These are phyloP conservation scores for Pituophis catenifer DNA, from an alignment of 2,113 vertebrate genomes.

Conservation along the genomic window DNA sequence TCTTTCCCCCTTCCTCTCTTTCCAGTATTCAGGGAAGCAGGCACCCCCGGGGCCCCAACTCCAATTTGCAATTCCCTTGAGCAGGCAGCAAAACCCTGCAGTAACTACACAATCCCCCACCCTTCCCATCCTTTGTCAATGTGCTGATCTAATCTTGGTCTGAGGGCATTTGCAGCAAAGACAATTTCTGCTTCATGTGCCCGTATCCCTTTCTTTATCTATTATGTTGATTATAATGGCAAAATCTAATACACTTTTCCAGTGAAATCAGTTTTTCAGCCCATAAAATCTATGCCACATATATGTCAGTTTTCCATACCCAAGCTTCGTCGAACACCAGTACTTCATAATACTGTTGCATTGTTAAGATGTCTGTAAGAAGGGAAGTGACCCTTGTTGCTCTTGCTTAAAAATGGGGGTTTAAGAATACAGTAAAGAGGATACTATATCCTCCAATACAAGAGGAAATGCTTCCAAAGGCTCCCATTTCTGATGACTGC, in stretches of 20 bases:
- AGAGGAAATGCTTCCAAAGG: not conserved
- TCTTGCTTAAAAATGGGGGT: not conserved
- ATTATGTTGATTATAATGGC: not conserved
- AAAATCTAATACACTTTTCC: not conserved
- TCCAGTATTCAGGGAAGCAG: not conserved
- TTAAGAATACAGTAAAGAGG: not conserved
- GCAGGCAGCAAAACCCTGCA: not conserved
- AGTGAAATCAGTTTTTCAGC: not conserved
- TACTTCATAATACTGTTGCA: constrained; percentile 33
- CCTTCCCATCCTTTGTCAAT: not conserved
- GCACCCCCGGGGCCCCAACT: not conserved
- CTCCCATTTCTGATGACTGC: not conserved
- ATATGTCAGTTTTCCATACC: constrained; percentile 30
- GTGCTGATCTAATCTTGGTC: constrained; percentile 14
- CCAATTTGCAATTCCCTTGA: constrained; percentile 22
- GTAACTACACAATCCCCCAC: not conserved
- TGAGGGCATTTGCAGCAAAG: constrained; percentile 1
- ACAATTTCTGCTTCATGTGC: constrained; percentile 30
- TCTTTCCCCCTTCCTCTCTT: not conserved
- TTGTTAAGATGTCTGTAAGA: constrained; percentile 20
- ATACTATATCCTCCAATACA: not conserved
- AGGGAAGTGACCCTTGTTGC: not conserved
- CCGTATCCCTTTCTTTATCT: not conserved
- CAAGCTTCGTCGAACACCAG: constrained; percentile 48
- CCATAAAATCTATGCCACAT: not conserved